A percentile compares a stretch with the other conserved stretches of the same genome.
Evolutionary conservation across 1,140 invertebrate species (phyloP).

Genomic region (Goniozus legneri): DNA sequence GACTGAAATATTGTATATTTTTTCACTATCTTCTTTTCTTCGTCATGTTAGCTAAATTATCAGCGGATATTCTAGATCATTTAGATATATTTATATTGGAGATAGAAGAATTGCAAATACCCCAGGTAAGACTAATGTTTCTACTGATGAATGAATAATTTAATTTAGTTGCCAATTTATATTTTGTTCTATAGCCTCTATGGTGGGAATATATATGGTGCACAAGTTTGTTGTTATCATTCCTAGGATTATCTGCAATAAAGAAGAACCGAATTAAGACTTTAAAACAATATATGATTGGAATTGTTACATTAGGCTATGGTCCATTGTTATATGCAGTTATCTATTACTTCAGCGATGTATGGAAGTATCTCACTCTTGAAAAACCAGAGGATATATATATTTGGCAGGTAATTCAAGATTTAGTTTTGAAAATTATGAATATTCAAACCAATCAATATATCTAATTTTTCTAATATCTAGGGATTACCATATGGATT

Average conservation of each 20-base stretch:
- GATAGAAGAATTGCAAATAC: constrained; percentile 89
- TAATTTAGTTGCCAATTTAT: constrained; percentile 13
- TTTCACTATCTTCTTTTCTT: constrained; percentile 88
- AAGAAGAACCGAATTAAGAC: constrained; percentile 76
- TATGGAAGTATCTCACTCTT: constrained; percentile 73
- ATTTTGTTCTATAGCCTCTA: constrained; percentile 59
- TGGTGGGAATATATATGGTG: constrained; percentile 96
- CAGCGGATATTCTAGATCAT: constrained; percentile 85
- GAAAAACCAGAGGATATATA: constrained; percentile 66
- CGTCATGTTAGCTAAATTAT: constrained; percentile 86
- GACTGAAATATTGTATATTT: constrained; percentile 89
- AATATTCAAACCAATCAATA: constrained; percentile 3
- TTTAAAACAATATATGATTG: constrained; percentile 79
- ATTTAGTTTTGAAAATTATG: constrained; percentile 3
- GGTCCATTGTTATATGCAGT: constrained; percentile 78
- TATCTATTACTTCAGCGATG: constrained; percentile 78
- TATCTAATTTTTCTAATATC: constrained; percentile 12
- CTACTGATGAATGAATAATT: too few relatives aligned
- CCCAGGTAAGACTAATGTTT: constrained; percentile 62
- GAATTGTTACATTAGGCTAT: constrained; percentile 74
- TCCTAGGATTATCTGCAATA: constrained; percentile 82
- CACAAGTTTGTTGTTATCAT: constrained; percentile 77
- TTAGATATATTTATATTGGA: constrained; percentile 91
- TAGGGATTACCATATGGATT: constrained; percentile 88
- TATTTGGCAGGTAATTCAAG: constrained; percentile 69